Evolutionary conservation across 2,797 vertebrate species (phyloP), one percentile per base, ranked within the genome.

Genomic region (Acropternis orthonyx): DNA sequence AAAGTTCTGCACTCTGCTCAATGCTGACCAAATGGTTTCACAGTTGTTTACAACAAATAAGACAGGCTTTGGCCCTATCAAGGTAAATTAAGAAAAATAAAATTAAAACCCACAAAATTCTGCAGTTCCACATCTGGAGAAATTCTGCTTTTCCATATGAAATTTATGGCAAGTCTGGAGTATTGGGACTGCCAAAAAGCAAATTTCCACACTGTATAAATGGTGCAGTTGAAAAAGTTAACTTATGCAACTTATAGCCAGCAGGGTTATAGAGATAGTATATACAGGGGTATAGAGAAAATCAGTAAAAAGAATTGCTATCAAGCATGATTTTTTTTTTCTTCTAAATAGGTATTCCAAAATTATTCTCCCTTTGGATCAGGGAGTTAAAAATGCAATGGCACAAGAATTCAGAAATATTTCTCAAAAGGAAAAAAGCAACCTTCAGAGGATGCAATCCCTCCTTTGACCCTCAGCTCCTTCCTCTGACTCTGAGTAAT

Each of bases 381-480:
- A 1, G 4, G 36, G 30, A 80, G 8, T 59, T 44, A n/a, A 87
- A 91, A 73, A 76, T 23, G 10, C n/a, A 83, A 26, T 12, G 49
- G 48, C 15, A 79, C 8, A 56, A 41, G 18, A 80, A 80, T 27
- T 67, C 16, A 5, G 56, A 87, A 79, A 17, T 67, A 71, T 46
- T 66, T 92, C 75, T 34, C 46, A 61, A 85, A 76, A 67, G 4
- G 6, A 27, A 22, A 55, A 74, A 62, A 41, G 2, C 22, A 82
- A 30, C 11, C 12, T 74, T 41, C 36, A 63, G 56, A 83, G 62
- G 61, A 59, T 6, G 11, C 19, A 83, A 41, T n/a, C 92, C 94
- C 95, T 95, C 85, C 85, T 89, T 61, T 93, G 88, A 91, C 89
- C 82, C 79, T 67, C 54, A 88, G 62, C 54, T 95, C 73, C 62